Evolutionary conservation across 1,140 invertebrate species (phyloP).

Genomic region (Drosophila saltans): DNA sequence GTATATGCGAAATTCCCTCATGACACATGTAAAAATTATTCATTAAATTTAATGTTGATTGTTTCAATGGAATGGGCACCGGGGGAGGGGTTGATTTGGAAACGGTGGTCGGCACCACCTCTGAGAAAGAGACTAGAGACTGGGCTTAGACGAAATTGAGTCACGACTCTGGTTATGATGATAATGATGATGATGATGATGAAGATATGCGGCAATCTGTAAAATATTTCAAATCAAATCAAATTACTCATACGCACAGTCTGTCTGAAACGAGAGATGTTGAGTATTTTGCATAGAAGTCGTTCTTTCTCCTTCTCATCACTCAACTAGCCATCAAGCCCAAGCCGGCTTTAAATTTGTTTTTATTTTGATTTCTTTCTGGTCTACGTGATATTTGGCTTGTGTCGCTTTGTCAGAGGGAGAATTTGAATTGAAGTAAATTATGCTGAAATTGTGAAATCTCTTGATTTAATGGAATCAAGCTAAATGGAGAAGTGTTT

Average conservation of each 20-base stretch:
- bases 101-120: not conserved
- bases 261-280: constrained; percentile 2
- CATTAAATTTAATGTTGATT: constrained; percentile 51
- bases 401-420: constrained; percentile 37
- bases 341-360: constrained; percentile 37
- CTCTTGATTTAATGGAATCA: not conserved
- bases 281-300: constrained; percentile 8
- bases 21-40: constrained; percentile 38
- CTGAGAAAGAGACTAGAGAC: not conserved
- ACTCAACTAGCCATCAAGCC: constrained; percentile 20
- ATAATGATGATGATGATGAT: constrained; percentile 36
- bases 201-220: constrained; percentile 30
- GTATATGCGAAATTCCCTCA: constrained; percentile 10
- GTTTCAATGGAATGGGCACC: constrained; percentile 14
- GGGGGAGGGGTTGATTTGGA: not conserved
- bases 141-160: constrained; percentile 47
- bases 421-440: constrained; percentile 37
- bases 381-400: constrained; percentile 55
- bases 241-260: constrained; percentile 62
- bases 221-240: constrained; percentile 20
- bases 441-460: constrained; percentile 47
- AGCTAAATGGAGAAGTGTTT: constrained; percentile 7
- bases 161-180: constrained; percentile 48
- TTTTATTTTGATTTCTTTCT: constrained; percentile 16
- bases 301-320: not conserved